These are phyloP conservation scores for Branchinecta lynchi DNA, from an alignment of 1,140 invertebrate species.

Conservation along the genomic window DNA sequence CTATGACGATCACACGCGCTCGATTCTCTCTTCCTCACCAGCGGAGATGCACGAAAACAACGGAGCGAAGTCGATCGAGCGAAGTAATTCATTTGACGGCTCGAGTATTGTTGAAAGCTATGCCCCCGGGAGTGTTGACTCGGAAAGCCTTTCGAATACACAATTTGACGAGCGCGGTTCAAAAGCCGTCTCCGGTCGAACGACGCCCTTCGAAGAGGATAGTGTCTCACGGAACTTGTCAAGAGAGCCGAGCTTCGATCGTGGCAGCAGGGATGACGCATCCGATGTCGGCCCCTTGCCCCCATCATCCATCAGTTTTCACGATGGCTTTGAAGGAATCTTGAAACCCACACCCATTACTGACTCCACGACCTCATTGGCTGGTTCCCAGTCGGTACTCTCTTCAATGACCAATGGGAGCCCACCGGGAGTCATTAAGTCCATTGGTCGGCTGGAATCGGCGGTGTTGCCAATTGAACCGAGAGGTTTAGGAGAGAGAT, in stretches of 20 bases:
- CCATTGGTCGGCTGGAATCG: neutral
- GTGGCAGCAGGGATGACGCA: neutral
- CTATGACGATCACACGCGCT: neutral
- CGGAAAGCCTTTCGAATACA: neutral
- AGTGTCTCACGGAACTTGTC: neutral
- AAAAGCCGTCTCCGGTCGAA: neutral
- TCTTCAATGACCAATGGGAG: neutral
- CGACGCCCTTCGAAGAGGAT: neutral
- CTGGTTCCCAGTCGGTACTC: neutral
- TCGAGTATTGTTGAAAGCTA: constrained; percentile 3
- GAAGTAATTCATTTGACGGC: constrained; percentile 1
- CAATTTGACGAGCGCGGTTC: neutral
- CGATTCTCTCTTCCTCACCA: neutral
- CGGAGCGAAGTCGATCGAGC: neutral
- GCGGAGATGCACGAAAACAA: neutral
- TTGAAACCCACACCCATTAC: neutral
- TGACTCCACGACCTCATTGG: neutral
- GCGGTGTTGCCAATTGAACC: neutral
- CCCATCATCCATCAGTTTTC: neutral
- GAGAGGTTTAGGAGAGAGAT: neutral
- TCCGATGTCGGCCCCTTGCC: neutral
- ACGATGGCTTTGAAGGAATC: neutral
- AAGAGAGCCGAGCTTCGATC: neutral
- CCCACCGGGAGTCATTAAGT: neutral
- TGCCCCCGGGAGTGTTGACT: neutral